phyloP scores from a whole-genome alignment of 2,888 invertebrate species.

The Eumerus sabulonum region DNA sequence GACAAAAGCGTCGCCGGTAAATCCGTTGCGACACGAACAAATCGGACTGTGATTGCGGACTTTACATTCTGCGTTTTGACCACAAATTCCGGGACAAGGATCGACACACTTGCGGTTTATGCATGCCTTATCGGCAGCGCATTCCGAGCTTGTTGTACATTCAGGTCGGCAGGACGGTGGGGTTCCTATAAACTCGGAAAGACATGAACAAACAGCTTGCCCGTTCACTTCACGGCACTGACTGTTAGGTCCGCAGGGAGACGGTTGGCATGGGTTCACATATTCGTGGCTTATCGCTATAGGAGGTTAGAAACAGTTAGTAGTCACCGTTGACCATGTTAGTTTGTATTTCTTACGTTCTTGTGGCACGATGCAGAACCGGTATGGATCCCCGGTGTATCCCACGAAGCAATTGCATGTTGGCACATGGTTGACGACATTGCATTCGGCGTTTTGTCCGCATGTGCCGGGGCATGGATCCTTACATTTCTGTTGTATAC shows the following conservation, averaged over 20 bases:
- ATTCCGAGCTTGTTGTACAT: conserved; percentile 87
- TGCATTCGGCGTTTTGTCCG: conserved; percentile 86
- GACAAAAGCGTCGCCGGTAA: conserved; percentile 87
- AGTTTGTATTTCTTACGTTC: conserved; percentile 74
- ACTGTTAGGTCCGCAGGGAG: conserved; percentile 88
- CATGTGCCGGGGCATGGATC: conserved; percentile 89
- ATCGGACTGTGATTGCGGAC: conserved; percentile 89
- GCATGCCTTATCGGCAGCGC: conserved; percentile 84
- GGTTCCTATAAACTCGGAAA: conserved; percentile 83
- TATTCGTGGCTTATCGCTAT: conserved; percentile 80
- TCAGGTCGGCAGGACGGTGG: conserved; percentile 87
- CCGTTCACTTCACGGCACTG: conserved; percentile 85
- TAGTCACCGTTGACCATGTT: background rate
- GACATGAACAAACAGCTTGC: conserved; percentile 86
- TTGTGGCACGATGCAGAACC: conserved; percentile 79
- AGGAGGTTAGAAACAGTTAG: conserved; percentile 79
- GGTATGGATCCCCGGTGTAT: conserved; percentile 83
- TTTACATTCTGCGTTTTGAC: conserved; percentile 85
- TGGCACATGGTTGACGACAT: conserved; percentile 85
- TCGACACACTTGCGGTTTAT: conserved; percentile 86
- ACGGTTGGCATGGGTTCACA: conserved; percentile 79
- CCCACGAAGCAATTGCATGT: conserved; percentile 84
- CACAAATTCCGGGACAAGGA: conserved; percentile 89
- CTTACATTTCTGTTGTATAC: conserved; percentile 86
- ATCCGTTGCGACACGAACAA: conserved; percentile 85